Evolutionary conservation across 2,797 vertebrate species (phyloP), one percentile per base, ranked within the genome.

Genomic region (Brachyrhaphis roseni): DNA sequence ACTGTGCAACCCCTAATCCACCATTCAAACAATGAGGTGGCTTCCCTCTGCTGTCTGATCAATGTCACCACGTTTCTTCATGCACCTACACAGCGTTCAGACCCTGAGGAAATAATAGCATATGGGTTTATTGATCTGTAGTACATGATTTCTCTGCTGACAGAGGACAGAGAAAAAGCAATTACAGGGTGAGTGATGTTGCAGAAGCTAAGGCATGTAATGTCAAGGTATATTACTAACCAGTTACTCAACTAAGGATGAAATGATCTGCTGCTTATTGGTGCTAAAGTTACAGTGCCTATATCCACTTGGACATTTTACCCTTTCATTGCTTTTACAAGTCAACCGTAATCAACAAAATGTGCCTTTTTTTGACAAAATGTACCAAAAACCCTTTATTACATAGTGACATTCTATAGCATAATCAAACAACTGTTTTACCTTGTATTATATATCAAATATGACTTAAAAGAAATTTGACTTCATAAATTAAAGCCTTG

Each of bases 41-140:
- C 86, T 89, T 88, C 91, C 91, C 90, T 88, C 94, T 95, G 86
- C 90, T 89, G 93, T 88, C 66, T 55, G 34, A 2, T 73, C 72
- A 72, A 78, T 66, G 82, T 74, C 83, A 92, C 75, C 53, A 81
- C 89, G 87, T 49, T 55, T 64, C 75, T 71, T 39, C 34, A 15
- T 55, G 53, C 34, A 75, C 34, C 28, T 36, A 49, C n/a, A 46
- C n/a, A 49, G 34, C 20, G 46, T 39, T 31, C 34, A 66, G 39
- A 47, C 51, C 39, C 51, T 46, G 74, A 72, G 62, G 18, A 75
- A 72, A 89, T 89, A 82, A 88, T 79, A 74, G 73, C 5, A 55
- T 78, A 88, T 83, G 81, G 82, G 83, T 51, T 79, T 83, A 93
- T 91, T 75, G 92, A 94, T 90, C 82, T 23, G 12, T 41, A 75